These are phyloP conservation scores for Parthenolecanium corni DNA, from an alignment of 2,888 invertebrate genomes.

Conservation along the genomic window DNA sequence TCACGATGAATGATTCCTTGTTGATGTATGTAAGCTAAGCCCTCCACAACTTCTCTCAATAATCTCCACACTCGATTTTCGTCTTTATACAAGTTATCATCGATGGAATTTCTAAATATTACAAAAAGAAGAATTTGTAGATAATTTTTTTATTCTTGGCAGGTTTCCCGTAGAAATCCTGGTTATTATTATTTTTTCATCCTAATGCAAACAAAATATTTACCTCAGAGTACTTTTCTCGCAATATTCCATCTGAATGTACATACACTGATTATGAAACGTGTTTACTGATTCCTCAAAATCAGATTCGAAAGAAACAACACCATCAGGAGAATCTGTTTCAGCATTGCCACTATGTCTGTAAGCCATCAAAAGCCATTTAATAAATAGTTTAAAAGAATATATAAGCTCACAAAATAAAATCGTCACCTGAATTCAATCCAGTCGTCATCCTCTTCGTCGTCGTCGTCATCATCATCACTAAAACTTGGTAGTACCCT, in stretches of 20 bases:
- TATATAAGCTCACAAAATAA: too few relatives aligned
- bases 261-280: constrained; percentile 52
- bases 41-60: constrained; percentile 89
- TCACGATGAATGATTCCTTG: constrained; percentile 81
- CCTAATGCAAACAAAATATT: background rate
- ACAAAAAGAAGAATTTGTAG: constrained; percentile 5
- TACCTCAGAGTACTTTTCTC: constrained; percentile 79
- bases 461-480: constrained; percentile 33
- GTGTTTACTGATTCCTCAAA: background rate
- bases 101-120: constrained; percentile 62
- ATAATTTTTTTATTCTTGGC: background rate
- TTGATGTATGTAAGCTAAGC: constrained; percentile 80
- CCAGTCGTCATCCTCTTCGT: constrained; percentile 35
- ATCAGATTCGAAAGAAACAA: background rate
- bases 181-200: background rate
- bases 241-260: constrained; percentile 98
- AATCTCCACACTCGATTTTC: constrained; percentile 75
- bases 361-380: too few relatives aligned
- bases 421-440: constrained; percentile 34
- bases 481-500: constrained; percentile 12
- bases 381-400: too few relatives aligned
- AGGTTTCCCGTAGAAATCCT: constrained; percentile 4
- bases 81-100: constrained; percentile 63
- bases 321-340: background rate
- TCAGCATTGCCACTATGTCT: background rate